phyloP scores from a whole-genome alignment of 2,888 invertebrate genomes.

The Campoplex capitator region DNA sequence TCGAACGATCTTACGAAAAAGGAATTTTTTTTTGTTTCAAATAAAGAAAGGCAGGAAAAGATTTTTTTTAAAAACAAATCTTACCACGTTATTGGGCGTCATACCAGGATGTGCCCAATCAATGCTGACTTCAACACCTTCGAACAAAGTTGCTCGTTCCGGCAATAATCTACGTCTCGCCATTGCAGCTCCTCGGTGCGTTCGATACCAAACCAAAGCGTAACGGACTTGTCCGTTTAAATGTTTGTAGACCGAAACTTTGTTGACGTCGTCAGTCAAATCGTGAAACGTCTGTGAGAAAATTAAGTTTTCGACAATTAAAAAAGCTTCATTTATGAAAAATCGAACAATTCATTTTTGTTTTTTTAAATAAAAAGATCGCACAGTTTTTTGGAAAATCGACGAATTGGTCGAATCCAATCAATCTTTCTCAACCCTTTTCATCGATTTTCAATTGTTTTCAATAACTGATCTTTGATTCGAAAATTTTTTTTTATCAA shows the following conservation, averaged over 20 bases:
- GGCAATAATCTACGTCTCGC: constrained; percentile 86
- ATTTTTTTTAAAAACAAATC: constrained; percentile 32
- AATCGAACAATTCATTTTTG: too few relatives aligned
- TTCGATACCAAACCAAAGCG: constrained; percentile 90
- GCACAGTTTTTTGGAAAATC: too few relatives aligned
- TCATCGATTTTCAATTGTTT: too few relatives aligned
- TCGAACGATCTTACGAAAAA: constrained; percentile 16
- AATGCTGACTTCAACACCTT: constrained; percentile 75
- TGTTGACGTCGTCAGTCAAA: constrained; percentile 77
- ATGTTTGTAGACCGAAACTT: constrained; percentile 77
- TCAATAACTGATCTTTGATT: too few relatives aligned
- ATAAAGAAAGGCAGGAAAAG: neutral
- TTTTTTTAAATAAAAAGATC: too few relatives aligned
- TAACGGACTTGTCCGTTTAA: constrained; percentile 84
- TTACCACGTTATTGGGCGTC: constrained; percentile 78
- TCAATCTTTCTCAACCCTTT: too few relatives aligned
- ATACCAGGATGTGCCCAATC: constrained; percentile 81
- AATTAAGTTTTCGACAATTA: neutral
- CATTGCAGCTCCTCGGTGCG: constrained; percentile 89
- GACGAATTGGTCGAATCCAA: too few relatives aligned
- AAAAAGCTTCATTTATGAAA: neutral
- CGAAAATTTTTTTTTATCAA: too few relatives aligned
- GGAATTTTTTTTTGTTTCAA: neutral
- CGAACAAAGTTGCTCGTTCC: constrained; percentile 75
- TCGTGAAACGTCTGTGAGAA: constrained; percentile 76